Evolutionary conservation across 2,888 invertebrate genomes (phyloP).

Genomic region (Shargacucullia verbasci): DNA sequence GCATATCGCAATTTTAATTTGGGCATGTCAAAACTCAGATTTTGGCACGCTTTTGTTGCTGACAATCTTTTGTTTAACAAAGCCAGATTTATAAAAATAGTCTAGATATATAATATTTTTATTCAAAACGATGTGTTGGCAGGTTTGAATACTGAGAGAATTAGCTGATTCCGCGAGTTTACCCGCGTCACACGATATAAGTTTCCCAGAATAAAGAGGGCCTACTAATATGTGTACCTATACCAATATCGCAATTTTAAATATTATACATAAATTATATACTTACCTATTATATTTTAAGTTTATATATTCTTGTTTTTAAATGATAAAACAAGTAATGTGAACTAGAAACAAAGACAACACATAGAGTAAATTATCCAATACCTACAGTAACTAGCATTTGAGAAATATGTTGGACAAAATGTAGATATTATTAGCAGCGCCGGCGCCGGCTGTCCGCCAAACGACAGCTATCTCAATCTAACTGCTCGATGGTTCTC

Average conservation of each 20-base stretch:
- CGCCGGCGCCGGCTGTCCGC: constrained; percentile 57
- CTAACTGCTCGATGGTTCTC: constrained; percentile 36
- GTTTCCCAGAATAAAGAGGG: no score
- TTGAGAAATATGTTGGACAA: constrained; percentile 63
- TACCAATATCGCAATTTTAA: no score
- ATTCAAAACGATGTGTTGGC: constrained; percentile 2
- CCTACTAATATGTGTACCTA: no score
- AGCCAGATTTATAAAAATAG: constrained; percentile 18
- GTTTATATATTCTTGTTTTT: no score
- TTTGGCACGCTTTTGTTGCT: constrained; percentile 34
- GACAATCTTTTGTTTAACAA: constrained; percentile 39
- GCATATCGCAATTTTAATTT: constrained; percentile 48
- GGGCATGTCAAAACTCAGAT: constrained; percentile 40
- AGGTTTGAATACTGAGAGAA: no score
- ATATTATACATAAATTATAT: no score
- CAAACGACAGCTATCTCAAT: constrained; percentile 51
- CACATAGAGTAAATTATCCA: no score
- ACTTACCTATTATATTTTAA: no score
- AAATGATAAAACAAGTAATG: no score
- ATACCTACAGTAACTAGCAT: constrained; percentile 15
- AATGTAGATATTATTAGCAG: constrained; percentile 68
- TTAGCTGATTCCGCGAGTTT: no score
- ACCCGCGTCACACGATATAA: no score
- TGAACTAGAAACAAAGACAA: no score
- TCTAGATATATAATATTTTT: constrained; percentile 4